These are phyloP conservation scores for Liodrosophila aerea DNA, from an alignment of 2,888 invertebrate species.

Conservation along the genomic window DNA sequence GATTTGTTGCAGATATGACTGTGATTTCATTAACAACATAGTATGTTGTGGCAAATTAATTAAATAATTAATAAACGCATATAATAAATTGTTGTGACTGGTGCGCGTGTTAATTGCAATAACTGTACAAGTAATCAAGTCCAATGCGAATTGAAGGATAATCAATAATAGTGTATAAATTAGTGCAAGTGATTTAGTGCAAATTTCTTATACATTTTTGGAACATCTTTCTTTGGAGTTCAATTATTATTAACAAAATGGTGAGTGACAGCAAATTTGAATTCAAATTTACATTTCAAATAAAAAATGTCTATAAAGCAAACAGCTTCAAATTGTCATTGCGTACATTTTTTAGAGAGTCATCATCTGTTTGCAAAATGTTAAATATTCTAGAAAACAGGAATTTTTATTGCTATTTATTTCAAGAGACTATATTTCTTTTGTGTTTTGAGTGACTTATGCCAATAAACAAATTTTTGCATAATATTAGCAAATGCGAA, in stretches of 20 bases:
- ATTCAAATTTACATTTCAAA: not conserved
- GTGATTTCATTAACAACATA: slow-evolving; percentile 20
- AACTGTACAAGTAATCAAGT: slow-evolving; percentile 34
- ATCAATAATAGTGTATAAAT: slow-evolving; percentile 26
- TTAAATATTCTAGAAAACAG: too few species aligned
- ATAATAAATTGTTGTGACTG: slow-evolving; percentile 25
- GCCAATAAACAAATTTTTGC: too few species aligned
- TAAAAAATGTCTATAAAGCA: not conserved
- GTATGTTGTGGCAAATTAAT: slow-evolving; percentile 14
- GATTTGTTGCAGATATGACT: slow-evolving; percentile 24
- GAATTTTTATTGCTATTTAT: too few species aligned
- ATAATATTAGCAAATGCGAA: too few species aligned
- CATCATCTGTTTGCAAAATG: too few species aligned
- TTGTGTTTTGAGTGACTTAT: too few species aligned
- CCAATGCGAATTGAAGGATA: slow-evolving; percentile 39
- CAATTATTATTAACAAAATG: too few species aligned
- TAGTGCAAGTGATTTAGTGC: slow-evolving; percentile 45
- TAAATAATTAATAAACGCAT: slow-evolving; percentile 8
- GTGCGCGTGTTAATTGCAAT: slow-evolving; percentile 36
- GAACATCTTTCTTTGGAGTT: too few species aligned
- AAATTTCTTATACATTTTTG: not conserved
- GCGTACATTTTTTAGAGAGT: not conserved
- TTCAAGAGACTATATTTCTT: too few species aligned
- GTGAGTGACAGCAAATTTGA: slow-evolving; percentile 36
- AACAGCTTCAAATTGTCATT: not conserved